phyloP scores from a whole-genome alignment of 2,888 invertebrate genomes.

The Dicycla oo region DNA sequence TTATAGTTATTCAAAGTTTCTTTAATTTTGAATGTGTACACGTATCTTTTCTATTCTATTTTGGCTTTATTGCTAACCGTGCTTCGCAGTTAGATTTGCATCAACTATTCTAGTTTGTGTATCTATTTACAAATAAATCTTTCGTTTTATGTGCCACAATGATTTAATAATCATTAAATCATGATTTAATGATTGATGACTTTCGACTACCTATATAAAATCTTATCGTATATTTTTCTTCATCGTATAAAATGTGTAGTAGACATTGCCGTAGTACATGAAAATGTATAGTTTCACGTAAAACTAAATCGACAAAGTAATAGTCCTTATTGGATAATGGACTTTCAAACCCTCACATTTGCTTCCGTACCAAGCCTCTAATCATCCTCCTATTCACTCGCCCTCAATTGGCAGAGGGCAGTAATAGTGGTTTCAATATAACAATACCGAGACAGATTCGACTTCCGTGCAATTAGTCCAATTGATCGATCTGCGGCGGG shows the following conservation, averaged over 20 bases:
- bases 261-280: not conserved
- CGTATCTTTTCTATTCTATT: too few species aligned
- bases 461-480: constrained; percentile 60
- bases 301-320: not conserved
- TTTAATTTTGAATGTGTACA: too few species aligned
- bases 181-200: too few species aligned
- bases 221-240: not conserved
- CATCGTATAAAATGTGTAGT: not conserved
- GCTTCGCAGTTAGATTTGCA: not conserved
- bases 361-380: constrained; percentile 10
- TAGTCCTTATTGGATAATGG: not conserved
- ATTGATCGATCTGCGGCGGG: constrained; percentile 54
- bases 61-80: not conserved
- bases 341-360: constrained; percentile 16
- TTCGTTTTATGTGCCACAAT: not conserved
- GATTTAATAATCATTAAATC: not conserved
- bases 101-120: not conserved
- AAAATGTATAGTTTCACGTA: not conserved
- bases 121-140: too few species aligned
- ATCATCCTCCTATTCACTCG: constrained; percentile 43
- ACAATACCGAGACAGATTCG: constrained; percentile 59
- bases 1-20: not conserved
- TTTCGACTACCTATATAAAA: not conserved
- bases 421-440: constrained; percentile 58
- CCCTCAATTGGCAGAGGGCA: constrained; percentile 16